Conservation (phyloP, 2,113 vertebrate genomes). For the Cryptomyrus ogoouensis region DNA sequence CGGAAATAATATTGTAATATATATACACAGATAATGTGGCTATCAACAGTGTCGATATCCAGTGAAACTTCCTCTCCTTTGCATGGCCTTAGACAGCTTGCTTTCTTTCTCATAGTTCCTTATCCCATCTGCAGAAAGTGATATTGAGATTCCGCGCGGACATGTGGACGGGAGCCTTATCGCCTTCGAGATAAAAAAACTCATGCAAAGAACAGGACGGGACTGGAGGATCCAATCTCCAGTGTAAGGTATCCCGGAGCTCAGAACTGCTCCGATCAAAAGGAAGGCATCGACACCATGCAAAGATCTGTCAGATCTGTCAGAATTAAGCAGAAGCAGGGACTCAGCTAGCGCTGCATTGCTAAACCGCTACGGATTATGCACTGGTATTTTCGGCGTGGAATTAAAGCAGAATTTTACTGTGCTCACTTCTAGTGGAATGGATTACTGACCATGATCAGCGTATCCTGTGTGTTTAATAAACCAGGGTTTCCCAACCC, state of each 20-base stretch:
- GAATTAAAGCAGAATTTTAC: not conserved
- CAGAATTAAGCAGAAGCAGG: not conserved
- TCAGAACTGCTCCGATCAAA: not conserved
- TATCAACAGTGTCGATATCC: not conserved
- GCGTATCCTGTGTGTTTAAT: not conserved
- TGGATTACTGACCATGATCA: not conserved
- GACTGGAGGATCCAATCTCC: not conserved
- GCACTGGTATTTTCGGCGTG: not conserved
- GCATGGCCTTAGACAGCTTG: not conserved
- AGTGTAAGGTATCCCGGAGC: not conserved
- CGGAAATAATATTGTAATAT: not conserved
- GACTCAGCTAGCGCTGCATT: not conserved
- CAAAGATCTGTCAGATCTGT: not conserved
- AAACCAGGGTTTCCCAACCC: not conserved
- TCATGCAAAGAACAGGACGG: not conserved
- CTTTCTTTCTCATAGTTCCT: not conserved
- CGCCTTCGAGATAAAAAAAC: not conserved
- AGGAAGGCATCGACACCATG: not conserved
- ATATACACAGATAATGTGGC: constrained; percentile 3
- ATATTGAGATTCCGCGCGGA: not conserved
- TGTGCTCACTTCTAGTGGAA: not conserved
- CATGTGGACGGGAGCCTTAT: not conserved
- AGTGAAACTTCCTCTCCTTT: not conserved
- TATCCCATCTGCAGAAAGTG: not conserved
- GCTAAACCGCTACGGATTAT: not conserved